These are phyloP conservation scores for Lasioglossum villosulum DNA, from an alignment of 2,888 invertebrate species.

Conservation along the genomic window DNA sequence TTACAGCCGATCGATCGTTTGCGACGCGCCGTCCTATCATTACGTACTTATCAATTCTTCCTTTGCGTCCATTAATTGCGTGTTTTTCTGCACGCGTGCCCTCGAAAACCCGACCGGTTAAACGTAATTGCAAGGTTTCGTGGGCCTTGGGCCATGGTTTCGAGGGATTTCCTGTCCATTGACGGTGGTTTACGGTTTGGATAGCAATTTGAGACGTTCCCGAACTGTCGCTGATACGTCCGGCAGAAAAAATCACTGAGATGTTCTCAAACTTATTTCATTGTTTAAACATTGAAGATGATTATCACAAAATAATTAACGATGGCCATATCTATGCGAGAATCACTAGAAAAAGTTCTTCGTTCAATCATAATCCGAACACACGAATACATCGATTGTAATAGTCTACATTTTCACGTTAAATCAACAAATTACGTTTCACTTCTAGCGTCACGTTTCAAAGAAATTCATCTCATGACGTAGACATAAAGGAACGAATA, in stretches of 20 bases:
- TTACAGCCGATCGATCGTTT: slow-evolving; percentile 24
- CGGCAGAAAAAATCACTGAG: background rate
- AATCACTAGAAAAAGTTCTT: too few relatives aligned
- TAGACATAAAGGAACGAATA: too few relatives aligned
- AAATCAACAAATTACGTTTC: too few relatives aligned
- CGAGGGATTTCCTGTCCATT: background rate
- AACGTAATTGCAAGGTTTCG: slow-evolving; percentile 34
- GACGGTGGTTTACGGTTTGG: background rate
- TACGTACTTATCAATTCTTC: slow-evolving; percentile 41
- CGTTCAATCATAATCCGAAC: too few relatives aligned
- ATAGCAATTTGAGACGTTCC: background rate
- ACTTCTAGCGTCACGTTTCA: too few relatives aligned
- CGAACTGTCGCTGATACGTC: background rate
- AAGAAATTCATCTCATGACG: too few relatives aligned
- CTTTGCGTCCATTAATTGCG: background rate
- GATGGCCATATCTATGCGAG: too few relatives aligned
- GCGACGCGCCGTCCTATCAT: slow-evolving; percentile 36
- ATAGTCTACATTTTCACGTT: too few relatives aligned
- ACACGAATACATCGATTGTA: too few relatives aligned
- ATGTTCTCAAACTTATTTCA: too few relatives aligned
- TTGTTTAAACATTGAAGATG: too few relatives aligned
- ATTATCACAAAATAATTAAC: too few relatives aligned
- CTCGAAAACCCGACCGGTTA: slow-evolving; percentile 5
- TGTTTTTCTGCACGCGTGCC: background rate
- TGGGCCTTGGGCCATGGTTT: background rate